phyloP scores from a whole-genome alignment of 2,888 invertebrate species.

The Dasysyrphus tricinctus region DNA sequence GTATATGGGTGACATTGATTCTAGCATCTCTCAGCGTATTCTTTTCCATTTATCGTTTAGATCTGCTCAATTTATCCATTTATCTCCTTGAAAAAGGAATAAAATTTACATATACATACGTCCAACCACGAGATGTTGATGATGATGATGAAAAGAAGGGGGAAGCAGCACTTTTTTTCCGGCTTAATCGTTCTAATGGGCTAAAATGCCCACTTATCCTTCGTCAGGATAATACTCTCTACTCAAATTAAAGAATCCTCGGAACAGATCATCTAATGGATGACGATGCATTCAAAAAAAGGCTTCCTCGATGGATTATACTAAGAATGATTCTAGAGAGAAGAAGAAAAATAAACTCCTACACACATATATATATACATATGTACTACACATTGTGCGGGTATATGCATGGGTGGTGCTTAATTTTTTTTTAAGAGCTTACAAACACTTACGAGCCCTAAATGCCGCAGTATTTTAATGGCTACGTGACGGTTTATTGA shows the following conservation, averaged over 20 bases:
- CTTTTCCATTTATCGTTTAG: slow-evolving; percentile 49
- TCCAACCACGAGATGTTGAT: not conserved
- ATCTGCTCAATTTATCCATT: slow-evolving; percentile 67
- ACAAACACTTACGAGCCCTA: slow-evolving; percentile 44
- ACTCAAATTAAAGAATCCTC: slow-evolving; percentile 54
- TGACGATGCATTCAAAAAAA: slow-evolving; percentile 47
- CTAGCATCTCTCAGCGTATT: not conserved
- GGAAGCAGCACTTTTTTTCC: slow-evolving; percentile 45
- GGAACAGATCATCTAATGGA: slow-evolving; percentile 57
- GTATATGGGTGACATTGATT: slow-evolving; percentile 34
- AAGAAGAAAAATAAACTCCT: not conserved
- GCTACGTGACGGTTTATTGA: slow-evolving; percentile 36
- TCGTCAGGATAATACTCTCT: slow-evolving; percentile 58
- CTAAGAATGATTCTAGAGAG: not conserved
- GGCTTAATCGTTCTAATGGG: slow-evolving; percentile 65
- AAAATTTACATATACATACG: slow-evolving; percentile 38
- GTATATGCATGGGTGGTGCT: not conserved
- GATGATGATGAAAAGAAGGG: not conserved
- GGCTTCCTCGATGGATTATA: slow-evolving; percentile 40
- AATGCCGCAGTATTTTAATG: slow-evolving; percentile 49
- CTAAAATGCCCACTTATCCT: slow-evolving; percentile 70
- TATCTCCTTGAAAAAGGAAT: slow-evolving; percentile 58
- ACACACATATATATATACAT: slow-evolving; percentile 4
- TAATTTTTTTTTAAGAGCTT: slow-evolving; percentile 39
- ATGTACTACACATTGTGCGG: not conserved